These are phyloP conservation scores for Melinaea menophilus DNA, from an alignment of 2,888 invertebrate species.

Conservation along the genomic window DNA sequence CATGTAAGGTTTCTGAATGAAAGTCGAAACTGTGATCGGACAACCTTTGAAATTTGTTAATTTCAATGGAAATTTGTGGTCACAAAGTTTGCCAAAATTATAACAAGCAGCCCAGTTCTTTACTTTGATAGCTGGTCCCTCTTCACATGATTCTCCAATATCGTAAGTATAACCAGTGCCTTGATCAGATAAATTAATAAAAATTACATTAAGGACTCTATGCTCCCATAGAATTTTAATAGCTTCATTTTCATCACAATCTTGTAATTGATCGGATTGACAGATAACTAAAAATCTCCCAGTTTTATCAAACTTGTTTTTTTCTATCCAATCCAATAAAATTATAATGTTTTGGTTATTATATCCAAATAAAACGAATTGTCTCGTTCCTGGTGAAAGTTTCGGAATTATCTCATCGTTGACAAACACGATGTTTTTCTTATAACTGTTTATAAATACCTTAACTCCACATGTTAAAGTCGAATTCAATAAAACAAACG, in stretches of 20 bases:
- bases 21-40: slow-evolving; percentile 55
- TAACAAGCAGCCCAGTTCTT: slow-evolving; percentile 34
- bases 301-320: slow-evolving; percentile 50
- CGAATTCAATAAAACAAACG: slow-evolving; percentile 55
- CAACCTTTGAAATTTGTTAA: slow-evolving; percentile 52
- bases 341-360: slow-evolving; percentile 40
- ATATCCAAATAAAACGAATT: slow-evolving; percentile 52
- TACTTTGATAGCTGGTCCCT: slow-evolving; percentile 44
- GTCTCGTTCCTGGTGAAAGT: slow-evolving; percentile 37
- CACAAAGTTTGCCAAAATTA: slow-evolving; percentile 25
- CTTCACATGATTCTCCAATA: slow-evolving; percentile 51
- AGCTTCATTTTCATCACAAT: slow-evolving; percentile 51
- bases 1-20: slow-evolving; percentile 57
- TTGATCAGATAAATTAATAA: slow-evolving; percentile 41
- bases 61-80: slow-evolving; percentile 48
- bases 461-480: slow-evolving; percentile 45
- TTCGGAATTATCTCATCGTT: slow-evolving; percentile 38
- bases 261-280: slow-evolving; percentile 37
- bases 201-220: slow-evolving; percentile 55
- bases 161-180: slow-evolving; percentile 21
- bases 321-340: slow-evolving; percentile 45
- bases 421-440: slow-evolving; percentile 46
- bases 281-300: slow-evolving; percentile 59
- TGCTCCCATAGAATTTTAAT: slow-evolving; percentile 50
- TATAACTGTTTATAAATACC: slow-evolving; percentile 47